Evolutionary conservation across 2,797 vertebrate genomes (phyloP), one percentile per base, ranked within the genome.

Genomic region (Sebastes elongatus): DNA sequence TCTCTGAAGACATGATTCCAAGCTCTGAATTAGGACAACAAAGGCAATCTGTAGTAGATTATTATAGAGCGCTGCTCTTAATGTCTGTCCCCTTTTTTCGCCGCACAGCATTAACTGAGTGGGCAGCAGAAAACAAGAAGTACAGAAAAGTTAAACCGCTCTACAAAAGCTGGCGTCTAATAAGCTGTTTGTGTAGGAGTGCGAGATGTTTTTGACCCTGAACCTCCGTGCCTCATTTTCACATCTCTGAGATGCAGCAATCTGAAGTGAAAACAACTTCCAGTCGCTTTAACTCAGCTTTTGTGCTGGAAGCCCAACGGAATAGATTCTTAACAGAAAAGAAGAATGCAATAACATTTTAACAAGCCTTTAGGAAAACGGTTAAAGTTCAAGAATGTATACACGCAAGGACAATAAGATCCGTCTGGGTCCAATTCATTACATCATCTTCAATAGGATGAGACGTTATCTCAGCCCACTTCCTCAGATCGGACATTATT

Each of bases 161-260:
- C 83, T 70, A 86, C 81, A 83, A 85, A 92, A 89, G 89, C 85
- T 85, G 38, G 75, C 42, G 62, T 91, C 81, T 88, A 87, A 92
- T 90, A 90, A 91, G 83, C 76, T 85, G 76, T 89, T 87, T 90
- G 90, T 27, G 90, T 92, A 66, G 91, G 92, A 90, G 92, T 86
- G 80, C 16, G 81, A 88, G 80, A 88, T 87, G 80, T 70, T 90
- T 86, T 70, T 56, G 77, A 89, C 88, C 89, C 85, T 88, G 88
- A 93, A 85, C 85, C 78, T 89, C 61, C 65, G 69, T 73, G 76
- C 72, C 81, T 91, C 68, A 46, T 82, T 89, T 88, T 81, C 85
- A 82, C 78, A 87, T 86, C 78, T 84, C 72, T 61, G 62, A 81
- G 84, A 90, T 81, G 65, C 70, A 79, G 78, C 75, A 65, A 56